phyloP scores from a whole-genome alignment of 2,113 vertebrate species.

The Eretmodus cyanostictus region DNA sequence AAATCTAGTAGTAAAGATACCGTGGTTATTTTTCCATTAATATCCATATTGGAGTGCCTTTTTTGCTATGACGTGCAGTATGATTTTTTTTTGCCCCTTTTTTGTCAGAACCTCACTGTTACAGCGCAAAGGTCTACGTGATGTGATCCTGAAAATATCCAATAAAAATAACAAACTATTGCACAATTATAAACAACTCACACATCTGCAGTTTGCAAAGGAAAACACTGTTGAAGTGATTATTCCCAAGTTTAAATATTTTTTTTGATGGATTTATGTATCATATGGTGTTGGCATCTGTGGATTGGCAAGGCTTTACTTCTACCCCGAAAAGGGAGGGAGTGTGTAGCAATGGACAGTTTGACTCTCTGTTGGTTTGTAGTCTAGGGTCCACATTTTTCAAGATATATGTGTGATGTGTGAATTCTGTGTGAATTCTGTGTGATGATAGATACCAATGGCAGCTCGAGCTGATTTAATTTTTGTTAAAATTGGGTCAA shows the following conservation, averaged over 20 bases:
- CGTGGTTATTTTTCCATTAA: background rate
- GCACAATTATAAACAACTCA: background rate
- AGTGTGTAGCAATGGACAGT: background rate
- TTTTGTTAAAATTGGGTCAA: background rate
- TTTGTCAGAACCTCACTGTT: background rate
- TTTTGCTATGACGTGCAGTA: background rate
- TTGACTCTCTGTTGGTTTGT: background rate
- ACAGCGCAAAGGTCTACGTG: background rate
- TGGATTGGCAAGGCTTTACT: background rate
- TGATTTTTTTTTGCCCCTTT: background rate
- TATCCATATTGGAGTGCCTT: background rate
- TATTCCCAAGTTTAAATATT: background rate
- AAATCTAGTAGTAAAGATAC: background rate
- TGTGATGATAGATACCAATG: fast-evolving
- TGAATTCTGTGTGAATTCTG: background rate
- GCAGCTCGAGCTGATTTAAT: fast-evolving
- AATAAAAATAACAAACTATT: background rate
- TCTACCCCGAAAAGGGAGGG: background rate
- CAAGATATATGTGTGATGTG: background rate
- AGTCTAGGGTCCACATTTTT: background rate
- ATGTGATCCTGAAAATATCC: background rate
- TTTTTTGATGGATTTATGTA: background rate
- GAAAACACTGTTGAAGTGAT: background rate
- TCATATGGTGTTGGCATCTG: background rate
- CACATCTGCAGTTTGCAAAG: background rate